A percentile compares a stretch with the other conserved stretches of the same genome.
phyloP scores from a whole-genome alignment of 2,797 vertebrate genomes.

The Cirrhinus molitorella region DNA sequence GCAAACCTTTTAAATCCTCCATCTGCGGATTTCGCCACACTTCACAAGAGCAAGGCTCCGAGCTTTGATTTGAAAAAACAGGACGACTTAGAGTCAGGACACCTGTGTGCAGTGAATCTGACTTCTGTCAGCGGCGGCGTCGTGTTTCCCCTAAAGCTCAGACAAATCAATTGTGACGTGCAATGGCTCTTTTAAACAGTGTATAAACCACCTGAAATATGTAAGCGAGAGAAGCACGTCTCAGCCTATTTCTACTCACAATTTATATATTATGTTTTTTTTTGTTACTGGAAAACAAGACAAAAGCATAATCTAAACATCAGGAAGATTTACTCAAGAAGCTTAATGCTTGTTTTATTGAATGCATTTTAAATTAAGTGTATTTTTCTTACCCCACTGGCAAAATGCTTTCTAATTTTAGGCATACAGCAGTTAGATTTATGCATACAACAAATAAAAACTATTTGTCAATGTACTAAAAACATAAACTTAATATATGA shows the following conservation, averaged over 20 bases:
- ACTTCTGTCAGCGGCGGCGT: conserved; percentile 35
- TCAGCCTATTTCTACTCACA: neutral
- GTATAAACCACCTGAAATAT: conserved; percentile 48
- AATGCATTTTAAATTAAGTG: neutral
- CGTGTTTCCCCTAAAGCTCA: conserved; percentile 37
- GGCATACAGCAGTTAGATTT: neutral
- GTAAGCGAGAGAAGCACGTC: conserved; percentile 7
- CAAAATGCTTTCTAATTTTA: conserved; percentile 7
- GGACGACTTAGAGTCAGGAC: conserved; percentile 41
- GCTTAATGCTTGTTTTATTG: neutral
- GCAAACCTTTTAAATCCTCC: conserved; percentile 52
- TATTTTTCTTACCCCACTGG: neutral
- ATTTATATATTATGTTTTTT: neutral
- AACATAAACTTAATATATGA: neutral
- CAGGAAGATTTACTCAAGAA: neutral
- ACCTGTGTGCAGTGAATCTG: conserved; percentile 32
- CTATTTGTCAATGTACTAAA: neutral
- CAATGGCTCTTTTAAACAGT: conserved; percentile 27
- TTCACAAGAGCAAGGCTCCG: conserved; percentile 49
- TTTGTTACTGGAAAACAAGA: neutral
- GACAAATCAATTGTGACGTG: conserved; percentile 57
- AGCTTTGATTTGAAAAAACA: conserved; percentile 55
- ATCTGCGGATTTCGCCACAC: conserved; percentile 33
- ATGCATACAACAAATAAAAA: neutral
- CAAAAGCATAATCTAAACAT: neutral